Base-by-base conservation (phyloP, 2,888 invertebrate genomes). In the Cyrtodaria siliqua region DNA sequence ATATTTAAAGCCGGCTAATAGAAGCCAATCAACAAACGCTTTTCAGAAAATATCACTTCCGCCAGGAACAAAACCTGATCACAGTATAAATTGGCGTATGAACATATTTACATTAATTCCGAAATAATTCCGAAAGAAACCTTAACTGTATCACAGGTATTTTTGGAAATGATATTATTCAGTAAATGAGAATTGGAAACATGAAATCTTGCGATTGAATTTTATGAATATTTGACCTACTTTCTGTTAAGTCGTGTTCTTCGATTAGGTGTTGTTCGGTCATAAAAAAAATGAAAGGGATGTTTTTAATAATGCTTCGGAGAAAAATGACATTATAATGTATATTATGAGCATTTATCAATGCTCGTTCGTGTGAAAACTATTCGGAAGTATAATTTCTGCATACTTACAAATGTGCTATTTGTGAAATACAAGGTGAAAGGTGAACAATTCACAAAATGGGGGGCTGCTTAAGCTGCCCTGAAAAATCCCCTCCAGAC, bases 391-490 rank as follows among this genome's bases (percentile, higher is more conserved):
- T 12, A 8, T 33, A 33, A 12, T 4, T 4, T 33, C 33, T 33
- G 4, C 33, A 33, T 33, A 8, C 12, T 33, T 33, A 33, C 12
- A 4, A 4, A 33, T 33, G 33, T 33, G 33, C 4, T 33, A 33
- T 4, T 12, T 4, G 14, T 16, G 16, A 8, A 47, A 18, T 18
- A n/a, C 8, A 23, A 24, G 29, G 20, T 33, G 33, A 8, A 33
- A 33, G 33, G 6, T 33, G 33, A 33, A 33, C 4, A 33, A 8
- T 12, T 12, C 33, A 16, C 26, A 72, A 53, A 59, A 81, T 81
- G 81, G 81, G 81, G 18, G 75, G 71, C 29, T 81, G 81, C 60
- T 74, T 70, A 38, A 81, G 81, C 68, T 66, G 74, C 50, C 77
- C 68, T 14, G 55, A 77, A 23, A 77, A 81, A 52, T 23, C 66